phyloP scores from a whole-genome alignment of 2,888 invertebrate species.

The Xylota sylvarum region DNA sequence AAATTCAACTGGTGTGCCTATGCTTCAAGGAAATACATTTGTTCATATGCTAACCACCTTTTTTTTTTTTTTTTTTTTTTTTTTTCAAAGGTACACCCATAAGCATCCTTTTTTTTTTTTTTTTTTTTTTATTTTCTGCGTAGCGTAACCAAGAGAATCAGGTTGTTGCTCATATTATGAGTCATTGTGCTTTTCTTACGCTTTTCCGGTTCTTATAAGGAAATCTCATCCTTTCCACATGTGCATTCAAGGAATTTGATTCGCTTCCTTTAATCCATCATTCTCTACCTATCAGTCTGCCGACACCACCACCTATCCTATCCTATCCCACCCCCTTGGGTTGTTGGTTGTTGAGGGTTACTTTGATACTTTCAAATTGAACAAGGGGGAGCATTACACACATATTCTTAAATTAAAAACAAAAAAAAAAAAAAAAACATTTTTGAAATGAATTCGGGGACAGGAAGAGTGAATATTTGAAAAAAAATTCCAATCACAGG shows the following conservation, averaged over 20 bases:
- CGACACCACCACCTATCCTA: background rate
- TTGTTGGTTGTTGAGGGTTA: background rate
- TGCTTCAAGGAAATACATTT: slow-evolving; percentile 13
- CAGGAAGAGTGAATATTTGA: background rate
- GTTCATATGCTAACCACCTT: slow-evolving; percentile 28
- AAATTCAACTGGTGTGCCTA: slow-evolving; percentile 64
- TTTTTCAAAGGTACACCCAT: slow-evolving; percentile 15
- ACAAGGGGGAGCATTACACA: background rate
- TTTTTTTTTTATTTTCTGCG: background rate
- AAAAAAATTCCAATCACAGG: background rate
- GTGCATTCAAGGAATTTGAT: slow-evolving; percentile 33
- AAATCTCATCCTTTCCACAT: slow-evolving; percentile 19
- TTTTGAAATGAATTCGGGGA: background rate
- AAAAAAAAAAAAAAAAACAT: background rate
- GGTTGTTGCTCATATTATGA: slow-evolving; percentile 60
- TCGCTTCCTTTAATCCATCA: slow-evolving; percentile 31
- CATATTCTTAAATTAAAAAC: background rate
- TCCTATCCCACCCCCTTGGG: no score
- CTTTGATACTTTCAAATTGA: slow-evolving; percentile 8
- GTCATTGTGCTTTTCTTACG: slow-evolving; percentile 31
- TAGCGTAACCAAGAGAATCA: slow-evolving; percentile 9
- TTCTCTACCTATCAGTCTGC: background rate
- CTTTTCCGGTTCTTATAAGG: background rate
- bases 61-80: slow-evolving; percentile 7
- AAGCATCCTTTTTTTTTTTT: slow-evolving; percentile 42